Percentiles rank a stretch among this genome's conserved stretches.
These are phyloP conservation scores for Aspidiotus rigidus DNA, from an alignment of 2,888 invertebrate species.

Conservation along the genomic window DNA sequence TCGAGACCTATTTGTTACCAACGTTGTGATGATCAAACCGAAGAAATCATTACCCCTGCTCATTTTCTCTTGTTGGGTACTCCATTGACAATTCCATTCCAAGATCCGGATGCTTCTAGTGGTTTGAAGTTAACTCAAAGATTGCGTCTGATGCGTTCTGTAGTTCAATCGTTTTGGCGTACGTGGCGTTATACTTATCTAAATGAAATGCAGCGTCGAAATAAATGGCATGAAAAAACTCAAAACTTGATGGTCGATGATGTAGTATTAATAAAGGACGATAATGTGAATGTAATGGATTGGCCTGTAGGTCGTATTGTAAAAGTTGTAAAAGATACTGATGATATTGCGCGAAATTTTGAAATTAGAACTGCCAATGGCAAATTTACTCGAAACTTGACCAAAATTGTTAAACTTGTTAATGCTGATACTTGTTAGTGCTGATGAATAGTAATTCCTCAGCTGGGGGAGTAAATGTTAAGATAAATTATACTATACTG, in stretches of 20 bases:
- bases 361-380: neutral
- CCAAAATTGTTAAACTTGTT: neutral
- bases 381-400: neutral
- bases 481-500: too few relatives aligned
- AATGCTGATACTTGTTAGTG: neutral
- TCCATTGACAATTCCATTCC: neutral
- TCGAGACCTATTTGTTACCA: conserved; percentile 7
- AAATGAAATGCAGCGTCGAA: conserved; percentile 3
- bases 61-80: neutral
- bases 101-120: neutral
- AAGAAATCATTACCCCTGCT: neutral
- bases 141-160: neutral
- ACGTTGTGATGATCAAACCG: neutral
- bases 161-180: conserved; percentile 4
- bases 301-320: conserved; percentile 18
- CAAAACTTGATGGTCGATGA: conserved; percentile 3
- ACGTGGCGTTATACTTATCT: neutral
- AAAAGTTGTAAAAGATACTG: neutral
- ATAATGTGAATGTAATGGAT: conserved; percentile 6
- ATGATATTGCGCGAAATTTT: neutral
- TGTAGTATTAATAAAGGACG: conserved; percentile 8
- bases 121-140: neutral
- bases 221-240: conserved; percentile 1
- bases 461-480: too few relatives aligned
- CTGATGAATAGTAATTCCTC: too few relatives aligned